Base-by-base conservation (phyloP, 2,797 vertebrate genomes). In the Falco rusticolus region DNA sequence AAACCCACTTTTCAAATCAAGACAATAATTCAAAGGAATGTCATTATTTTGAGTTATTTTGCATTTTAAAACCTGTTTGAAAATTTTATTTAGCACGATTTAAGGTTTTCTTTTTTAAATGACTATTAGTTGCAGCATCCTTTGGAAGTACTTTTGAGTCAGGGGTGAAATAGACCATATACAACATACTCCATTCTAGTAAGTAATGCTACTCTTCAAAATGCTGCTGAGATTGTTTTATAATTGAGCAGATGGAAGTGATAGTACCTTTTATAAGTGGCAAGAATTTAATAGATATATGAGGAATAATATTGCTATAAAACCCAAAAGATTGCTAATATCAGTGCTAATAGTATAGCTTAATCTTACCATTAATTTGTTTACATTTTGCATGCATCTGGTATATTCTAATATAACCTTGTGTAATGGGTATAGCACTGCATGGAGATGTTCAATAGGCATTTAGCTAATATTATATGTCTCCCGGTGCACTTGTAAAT, bases 11-110 rank as follows among this genome's bases (percentile, higher is more conserved):
- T 89, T 74, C 70, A 93, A 93, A 93, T 94, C 68, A 90, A 90
- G 89, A 87, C 33, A 92, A 72, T 79, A 76, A 95, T 77, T 90
- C 84, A 75, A 82, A 78, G 15, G 37, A 79, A 64, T 47, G 12
- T 76, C 80, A 94, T 94, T 94, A 76, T 82, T 94, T 88, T 54
- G 6, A 43, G 31, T 39, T 90, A 31, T 60, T 90, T 90, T 90
- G 26, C 59, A 74, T 89, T 94, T 96, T 90, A 53, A 91, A 92
- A n/a, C 19, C 37, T 12, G 54, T 25, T 41, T 64, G 56, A 59
- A 87, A 93, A 90, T 80, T 86, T 37, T 63, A 60, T 87, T 94
- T 83, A 82, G 25, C n/a, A 77, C 39, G 9, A 66, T 77, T 87
- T 48, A 45, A 57, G 5, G 39, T 95, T 80, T 90, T 68, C 61